phyloP scores from a whole-genome alignment of 1,140 invertebrate genomes.

The Tachypleus tridentatus region DNA sequence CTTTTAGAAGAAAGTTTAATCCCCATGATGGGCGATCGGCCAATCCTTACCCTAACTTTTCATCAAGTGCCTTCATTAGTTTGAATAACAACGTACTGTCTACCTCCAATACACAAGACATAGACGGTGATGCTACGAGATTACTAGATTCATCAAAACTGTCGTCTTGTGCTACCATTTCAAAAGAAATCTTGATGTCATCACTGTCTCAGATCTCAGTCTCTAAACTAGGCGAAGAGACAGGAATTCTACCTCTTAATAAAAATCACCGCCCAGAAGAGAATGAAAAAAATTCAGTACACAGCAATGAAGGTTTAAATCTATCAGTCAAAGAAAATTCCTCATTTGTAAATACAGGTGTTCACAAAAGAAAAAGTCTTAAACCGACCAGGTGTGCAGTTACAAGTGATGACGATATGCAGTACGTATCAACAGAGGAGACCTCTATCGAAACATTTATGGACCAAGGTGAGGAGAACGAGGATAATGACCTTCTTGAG shows the following conservation, averaged over 20 bases:
- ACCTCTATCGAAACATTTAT: slow-evolving; percentile 25
- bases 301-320: slow-evolving; percentile 38
- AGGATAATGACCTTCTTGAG: neutral
- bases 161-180: too few relatives aligned
- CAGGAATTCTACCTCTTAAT: too few relatives aligned
- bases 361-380: slow-evolving; percentile 74
- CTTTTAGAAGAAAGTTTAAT: slow-evolving; percentile 78
- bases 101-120: too few relatives aligned
- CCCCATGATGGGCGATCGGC: slow-evolving; percentile 81
- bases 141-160: too few relatives aligned
- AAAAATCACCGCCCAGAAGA: too few relatives aligned
- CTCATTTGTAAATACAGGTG: slow-evolving; percentile 25
- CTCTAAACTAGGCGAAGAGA: too few relatives aligned
- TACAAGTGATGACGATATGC: slow-evolving; percentile 29
- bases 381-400: slow-evolving; percentile 64
- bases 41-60: slow-evolving; percentile 63
- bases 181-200: too few relatives aligned
- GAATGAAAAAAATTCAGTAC: too few relatives aligned
- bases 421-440: slow-evolving; percentile 21
- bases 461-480: slow-evolving; percentile 22
- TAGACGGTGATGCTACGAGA: too few relatives aligned
- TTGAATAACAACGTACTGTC: neutral
- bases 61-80: slow-evolving; percentile 28
- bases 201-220: too few relatives aligned
- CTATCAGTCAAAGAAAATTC: slow-evolving; percentile 18